These are phyloP conservation scores for Bujurquina vittata DNA, from an alignment of 2,113 vertebrate genomes.

Conservation along the genomic window DNA sequence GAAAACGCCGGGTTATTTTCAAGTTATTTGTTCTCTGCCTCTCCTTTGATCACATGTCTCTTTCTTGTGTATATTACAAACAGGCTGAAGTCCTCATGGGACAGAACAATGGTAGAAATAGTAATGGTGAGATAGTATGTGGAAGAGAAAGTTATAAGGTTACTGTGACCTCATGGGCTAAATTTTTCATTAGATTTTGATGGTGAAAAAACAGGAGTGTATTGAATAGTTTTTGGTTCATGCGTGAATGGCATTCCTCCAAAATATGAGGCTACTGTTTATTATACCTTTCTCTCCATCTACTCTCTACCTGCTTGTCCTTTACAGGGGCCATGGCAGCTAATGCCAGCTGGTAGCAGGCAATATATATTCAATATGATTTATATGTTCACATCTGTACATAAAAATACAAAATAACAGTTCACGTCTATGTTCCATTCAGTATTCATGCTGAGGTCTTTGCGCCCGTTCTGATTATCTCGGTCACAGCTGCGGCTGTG, in stretches of 20 bases:
- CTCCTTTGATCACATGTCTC: slow-evolving; percentile 60
- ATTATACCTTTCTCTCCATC: background rate
- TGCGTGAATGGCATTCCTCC: background rate
- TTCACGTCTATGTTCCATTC: too few species aligned
- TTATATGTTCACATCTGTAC: background rate
- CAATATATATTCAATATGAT: slow-evolving; percentile 6
- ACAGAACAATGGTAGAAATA: slow-evolving; percentile 16
- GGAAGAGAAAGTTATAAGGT: slow-evolving; percentile 2
- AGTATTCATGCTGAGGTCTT: background rate
- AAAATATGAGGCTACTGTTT: background rate
- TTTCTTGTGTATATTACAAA: slow-evolving; percentile 68
- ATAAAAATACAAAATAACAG: background rate
- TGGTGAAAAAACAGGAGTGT: background rate
- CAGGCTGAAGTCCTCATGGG: slow-evolving; percentile 22
- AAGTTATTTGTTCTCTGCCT: slow-evolving; percentile 45
- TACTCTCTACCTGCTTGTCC: background rate
- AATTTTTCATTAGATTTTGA: slow-evolving; percentile 1
- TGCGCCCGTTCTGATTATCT: background rate
- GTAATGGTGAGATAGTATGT: background rate
- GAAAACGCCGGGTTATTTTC: slow-evolving; percentile 56
- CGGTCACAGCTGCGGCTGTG: background rate
- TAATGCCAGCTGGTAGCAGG: slow-evolving; percentile 3
- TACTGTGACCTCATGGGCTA: background rate
- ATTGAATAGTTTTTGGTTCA: background rate
- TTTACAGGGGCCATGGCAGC: background rate